Conservation (phyloP, 35 echinoderm and acorn worm genomes). For the Acanthaster planci region DNA sequence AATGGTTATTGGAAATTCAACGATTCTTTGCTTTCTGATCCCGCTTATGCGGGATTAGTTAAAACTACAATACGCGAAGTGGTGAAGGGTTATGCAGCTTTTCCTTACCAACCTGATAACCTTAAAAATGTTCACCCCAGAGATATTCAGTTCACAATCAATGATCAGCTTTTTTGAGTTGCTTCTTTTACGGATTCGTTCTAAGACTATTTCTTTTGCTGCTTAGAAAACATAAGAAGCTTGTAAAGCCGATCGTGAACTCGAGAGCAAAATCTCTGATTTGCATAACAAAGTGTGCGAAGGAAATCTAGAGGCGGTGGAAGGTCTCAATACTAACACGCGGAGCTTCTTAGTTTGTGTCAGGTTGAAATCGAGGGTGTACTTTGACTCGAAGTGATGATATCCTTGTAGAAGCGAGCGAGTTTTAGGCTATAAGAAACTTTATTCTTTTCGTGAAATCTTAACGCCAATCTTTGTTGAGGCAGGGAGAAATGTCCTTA, state of each 20-base stretch:
- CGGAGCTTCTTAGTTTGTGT: neutral
- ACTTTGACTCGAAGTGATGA: no score
- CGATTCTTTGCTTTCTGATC: no score
- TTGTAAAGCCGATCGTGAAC: neutral
- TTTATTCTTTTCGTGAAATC: conserved; percentile 10
- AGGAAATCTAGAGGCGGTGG: neutral
- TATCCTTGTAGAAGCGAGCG: no score
- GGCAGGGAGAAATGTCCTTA: neutral
- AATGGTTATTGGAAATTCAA: no score
- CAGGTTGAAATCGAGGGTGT: neutral
- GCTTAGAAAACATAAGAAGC: neutral
- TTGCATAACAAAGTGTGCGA: neutral
- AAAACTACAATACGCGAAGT: conserved; percentile 21
- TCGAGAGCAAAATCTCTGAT: neutral
- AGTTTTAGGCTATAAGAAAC: neutral
- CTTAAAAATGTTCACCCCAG: neutral
- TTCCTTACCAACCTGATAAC: no score
- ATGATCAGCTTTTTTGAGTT: conserved; percentile 30
- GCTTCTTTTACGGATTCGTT: neutral
- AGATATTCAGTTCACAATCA: conserved; percentile 17
- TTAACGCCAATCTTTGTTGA: neutral
- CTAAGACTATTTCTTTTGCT: conserved; percentile 20
- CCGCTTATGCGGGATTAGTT: conserved; percentile 3
- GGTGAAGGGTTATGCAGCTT: neutral
- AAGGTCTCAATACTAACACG: neutral